Conservation (phyloP, 2,888 invertebrate species). For the Hylaea fasciaria region DNA sequence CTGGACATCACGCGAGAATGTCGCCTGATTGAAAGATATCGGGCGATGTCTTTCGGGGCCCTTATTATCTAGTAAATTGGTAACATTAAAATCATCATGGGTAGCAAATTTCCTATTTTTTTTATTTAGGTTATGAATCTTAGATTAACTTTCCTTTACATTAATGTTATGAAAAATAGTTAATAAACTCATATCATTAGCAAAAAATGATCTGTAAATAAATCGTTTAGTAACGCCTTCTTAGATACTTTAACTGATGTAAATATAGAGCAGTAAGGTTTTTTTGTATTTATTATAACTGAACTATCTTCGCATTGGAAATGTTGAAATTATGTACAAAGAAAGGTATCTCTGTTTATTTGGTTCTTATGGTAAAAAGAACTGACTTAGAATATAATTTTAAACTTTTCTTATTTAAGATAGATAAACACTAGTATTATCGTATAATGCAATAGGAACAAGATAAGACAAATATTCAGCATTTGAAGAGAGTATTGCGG, state of each 20-base stretch:
- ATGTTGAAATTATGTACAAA: conserved; percentile 24
- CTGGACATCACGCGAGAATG: no score
- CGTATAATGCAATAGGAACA: no score
- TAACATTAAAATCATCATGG: no score
- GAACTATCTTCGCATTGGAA: conserved; percentile 19
- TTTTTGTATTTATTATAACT: conserved; percentile 48
- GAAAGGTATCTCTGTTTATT: not conserved
- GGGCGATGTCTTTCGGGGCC: no score
- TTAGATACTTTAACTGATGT: conserved; percentile 57
- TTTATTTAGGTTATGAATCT: not conserved
- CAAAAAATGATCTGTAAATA: conserved; percentile 52
- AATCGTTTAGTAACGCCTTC: conserved; percentile 76
- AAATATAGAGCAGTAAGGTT: conserved; percentile 53
- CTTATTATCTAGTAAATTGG: no score
- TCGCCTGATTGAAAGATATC: no score
- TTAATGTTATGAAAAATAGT: not conserved
- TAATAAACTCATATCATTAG: conserved; percentile 21
- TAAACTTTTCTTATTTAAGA: not conserved
- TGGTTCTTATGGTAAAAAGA: conserved; percentile 3
- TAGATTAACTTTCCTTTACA: not conserved
- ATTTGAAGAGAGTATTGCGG: no score
- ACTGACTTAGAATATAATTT: conserved; percentile 17
- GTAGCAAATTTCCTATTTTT: not conserved
- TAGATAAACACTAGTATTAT: not conserved
- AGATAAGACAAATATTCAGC: no score